Evolutionary conservation across 1,140 invertebrate genomes (phyloP).

Genomic region (Meloidogyne exigua): DNA sequence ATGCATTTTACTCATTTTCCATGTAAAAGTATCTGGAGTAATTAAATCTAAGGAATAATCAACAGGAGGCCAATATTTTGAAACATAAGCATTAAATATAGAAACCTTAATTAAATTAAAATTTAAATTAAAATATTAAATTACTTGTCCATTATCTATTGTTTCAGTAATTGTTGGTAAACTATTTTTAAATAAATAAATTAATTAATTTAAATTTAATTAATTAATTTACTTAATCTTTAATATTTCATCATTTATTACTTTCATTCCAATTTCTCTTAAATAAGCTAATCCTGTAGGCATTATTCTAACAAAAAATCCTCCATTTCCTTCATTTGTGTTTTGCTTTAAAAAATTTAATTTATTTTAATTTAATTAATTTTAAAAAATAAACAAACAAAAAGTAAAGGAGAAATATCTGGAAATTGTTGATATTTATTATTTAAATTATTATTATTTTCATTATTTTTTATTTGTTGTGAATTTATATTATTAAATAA

Average conservation of each 20-base stretch:
- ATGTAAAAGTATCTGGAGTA: conserved; percentile 60
- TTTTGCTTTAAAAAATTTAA: conserved; percentile 52
- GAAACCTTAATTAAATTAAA: conserved; percentile 45
- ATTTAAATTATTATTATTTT: background rate
- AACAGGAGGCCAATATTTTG: conserved; percentile 62
- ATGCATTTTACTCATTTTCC: conserved; percentile 63
- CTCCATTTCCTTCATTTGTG: conserved; percentile 57
- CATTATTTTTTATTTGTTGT: background rate
- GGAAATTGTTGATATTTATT: conserved; percentile 1
- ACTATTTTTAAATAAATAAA: conserved; percentile 4
- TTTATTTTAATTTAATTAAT: background rate
- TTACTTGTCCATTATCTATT: conserved; percentile 59
- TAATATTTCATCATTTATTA: conserved; percentile 62
- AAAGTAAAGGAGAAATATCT: conserved; percentile 45
- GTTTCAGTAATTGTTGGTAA: conserved; percentile 63
- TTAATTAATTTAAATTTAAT: background rate
- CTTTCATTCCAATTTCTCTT: conserved; percentile 63
- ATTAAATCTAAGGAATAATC: conserved; percentile 59
- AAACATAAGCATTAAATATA: conserved; percentile 61
- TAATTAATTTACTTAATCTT: conserved; percentile 38
- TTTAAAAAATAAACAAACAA: conserved; percentile 30
- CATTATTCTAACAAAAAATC: conserved; percentile 59
- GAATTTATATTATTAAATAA: conserved; percentile 2
- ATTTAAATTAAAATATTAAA: conserved; percentile 3
- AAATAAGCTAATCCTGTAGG: conserved; percentile 61